A percentile compares a stretch with the other conserved stretches of the same genome.
Evolutionary conservation across 92 coral and sea anemone species (phyloP).

Genomic region (Blastomussa wellsi): DNA sequence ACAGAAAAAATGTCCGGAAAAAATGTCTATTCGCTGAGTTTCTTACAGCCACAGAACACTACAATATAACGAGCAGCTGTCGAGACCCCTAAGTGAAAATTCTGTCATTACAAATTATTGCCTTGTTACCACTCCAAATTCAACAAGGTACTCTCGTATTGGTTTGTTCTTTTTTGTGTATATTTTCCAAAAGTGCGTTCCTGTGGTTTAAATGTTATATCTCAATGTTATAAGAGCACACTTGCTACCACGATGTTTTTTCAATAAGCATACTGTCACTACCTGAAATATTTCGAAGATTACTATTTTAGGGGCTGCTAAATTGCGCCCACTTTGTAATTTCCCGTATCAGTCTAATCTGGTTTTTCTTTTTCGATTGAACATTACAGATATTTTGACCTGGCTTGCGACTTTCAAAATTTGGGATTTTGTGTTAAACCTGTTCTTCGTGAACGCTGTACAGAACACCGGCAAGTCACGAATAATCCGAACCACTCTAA

Average conservation of each 20-base stretch:
- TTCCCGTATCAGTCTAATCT: not conserved
- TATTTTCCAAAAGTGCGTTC: not conserved
- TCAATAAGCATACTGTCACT: not conserved
- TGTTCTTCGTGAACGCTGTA: too few relatives aligned
- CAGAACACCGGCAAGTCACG: too few relatives aligned
- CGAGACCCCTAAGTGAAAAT: not conserved
- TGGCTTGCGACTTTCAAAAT: not conserved
- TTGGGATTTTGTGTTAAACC: not conserved
- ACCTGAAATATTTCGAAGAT: not conserved
- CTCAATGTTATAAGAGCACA: too few relatives aligned
- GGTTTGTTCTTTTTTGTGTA: not conserved
- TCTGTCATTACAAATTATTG: too few relatives aligned
- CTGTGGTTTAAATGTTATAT: not conserved
- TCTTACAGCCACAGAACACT: not conserved
- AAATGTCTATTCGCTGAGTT: too few relatives aligned
- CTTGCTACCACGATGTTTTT: not conserved
- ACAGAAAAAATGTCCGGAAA: too few relatives aligned
- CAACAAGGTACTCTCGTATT: not conserved
- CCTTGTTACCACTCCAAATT: not conserved
- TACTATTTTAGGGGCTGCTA: not conserved
- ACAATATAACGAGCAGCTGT: not conserved
- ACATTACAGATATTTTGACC: not conserved
- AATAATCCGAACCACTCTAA: too few relatives aligned
- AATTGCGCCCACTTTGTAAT: not conserved
- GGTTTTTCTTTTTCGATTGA: not conserved